Percentiles rank a stretch among this genome's conserved stretches.
Conservation (phyloP, 2,113 vertebrate genomes). For the Lycocorax pyrrhopterus region DNA sequence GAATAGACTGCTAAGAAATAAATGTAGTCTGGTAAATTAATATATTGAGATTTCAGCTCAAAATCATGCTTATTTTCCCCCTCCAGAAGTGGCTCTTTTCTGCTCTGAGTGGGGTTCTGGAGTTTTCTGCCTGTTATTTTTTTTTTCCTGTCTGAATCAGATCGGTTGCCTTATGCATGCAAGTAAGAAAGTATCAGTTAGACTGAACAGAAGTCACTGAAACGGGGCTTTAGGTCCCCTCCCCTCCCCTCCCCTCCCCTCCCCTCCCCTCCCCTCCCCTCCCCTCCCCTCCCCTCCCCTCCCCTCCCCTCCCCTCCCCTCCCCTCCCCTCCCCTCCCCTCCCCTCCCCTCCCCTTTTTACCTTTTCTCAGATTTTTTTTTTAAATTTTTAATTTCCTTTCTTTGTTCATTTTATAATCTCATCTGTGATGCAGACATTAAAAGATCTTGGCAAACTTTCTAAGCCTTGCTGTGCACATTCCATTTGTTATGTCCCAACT, state of each 20-base stretch:
- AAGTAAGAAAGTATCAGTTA: neutral
- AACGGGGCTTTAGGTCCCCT: neutral
- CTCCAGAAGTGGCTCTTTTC: neutral
- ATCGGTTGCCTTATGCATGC: rapidly evolving
- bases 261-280: too few relatives aligned
- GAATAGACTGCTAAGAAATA: neutral
- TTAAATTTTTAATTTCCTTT: neutral
- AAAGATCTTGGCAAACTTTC: neutral
- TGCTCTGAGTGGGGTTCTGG: neutral
- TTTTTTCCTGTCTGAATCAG: neutral
- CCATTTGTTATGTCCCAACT: neutral
- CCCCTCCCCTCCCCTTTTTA: too few relatives aligned
- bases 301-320: too few relatives aligned
- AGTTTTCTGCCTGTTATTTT: neutral
- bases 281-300: too few relatives aligned
- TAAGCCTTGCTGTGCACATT: neutral
- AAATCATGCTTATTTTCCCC: neutral
- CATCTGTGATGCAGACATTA: neutral
- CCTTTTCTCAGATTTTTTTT: neutral
- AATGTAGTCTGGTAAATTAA: neutral
- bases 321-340: too few relatives aligned
- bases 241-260: too few relatives aligned
- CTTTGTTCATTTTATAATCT: neutral
- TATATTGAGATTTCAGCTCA: neutral
- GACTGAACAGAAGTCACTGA: neutral